phyloP scores from a whole-genome alignment of 2,888 invertebrate genomes.

The Noctua pronuba region DNA sequence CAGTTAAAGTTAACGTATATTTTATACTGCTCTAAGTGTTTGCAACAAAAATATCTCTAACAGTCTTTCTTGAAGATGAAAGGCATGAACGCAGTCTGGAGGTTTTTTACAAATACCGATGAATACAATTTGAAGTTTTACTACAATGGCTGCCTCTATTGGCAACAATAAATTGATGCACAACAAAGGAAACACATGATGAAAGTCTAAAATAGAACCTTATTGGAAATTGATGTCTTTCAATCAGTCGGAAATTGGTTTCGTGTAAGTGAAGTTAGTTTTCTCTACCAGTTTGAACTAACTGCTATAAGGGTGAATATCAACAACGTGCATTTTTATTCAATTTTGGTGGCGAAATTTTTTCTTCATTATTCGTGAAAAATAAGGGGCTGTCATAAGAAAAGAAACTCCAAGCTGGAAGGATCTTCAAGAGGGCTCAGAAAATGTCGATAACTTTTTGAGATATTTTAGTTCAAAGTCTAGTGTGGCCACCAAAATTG shows the following conservation, averaged over 20 bases:
- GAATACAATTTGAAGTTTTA: slow-evolving; percentile 20
- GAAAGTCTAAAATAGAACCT: slow-evolving; percentile 40
- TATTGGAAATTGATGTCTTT: slow-evolving; percentile 35
- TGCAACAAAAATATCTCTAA: background rate
- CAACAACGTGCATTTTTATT: too few relatives aligned
- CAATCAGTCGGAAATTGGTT: slow-evolving; percentile 49
- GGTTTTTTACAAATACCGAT: slow-evolving; percentile 27
- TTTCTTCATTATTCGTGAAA: too few relatives aligned
- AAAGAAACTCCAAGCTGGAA: too few relatives aligned
- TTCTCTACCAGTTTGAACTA: slow-evolving; percentile 14
- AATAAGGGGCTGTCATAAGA: too few relatives aligned
- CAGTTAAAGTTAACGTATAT: background rate
- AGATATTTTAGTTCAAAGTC: too few relatives aligned
- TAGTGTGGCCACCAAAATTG: too few relatives aligned
- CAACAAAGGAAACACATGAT: slow-evolving; percentile 54
- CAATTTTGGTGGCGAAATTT: too few relatives aligned
- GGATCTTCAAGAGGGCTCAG: too few relatives aligned
- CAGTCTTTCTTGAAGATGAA: slow-evolving; percentile 17
- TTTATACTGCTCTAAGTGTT: background rate
- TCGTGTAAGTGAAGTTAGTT: slow-evolving; percentile 28
- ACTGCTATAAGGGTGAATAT: too few relatives aligned
- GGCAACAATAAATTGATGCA: slow-evolving; percentile 45
- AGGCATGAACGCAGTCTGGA: background rate
- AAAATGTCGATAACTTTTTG: too few relatives aligned
- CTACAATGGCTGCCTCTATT: slow-evolving; percentile 25